A percentile compares a stretch with the other conserved stretches of the same genome.
Evolutionary conservation across 2,113 vertebrate species (phyloP).

Genomic region (Mystacornis crossleyi): DNA sequence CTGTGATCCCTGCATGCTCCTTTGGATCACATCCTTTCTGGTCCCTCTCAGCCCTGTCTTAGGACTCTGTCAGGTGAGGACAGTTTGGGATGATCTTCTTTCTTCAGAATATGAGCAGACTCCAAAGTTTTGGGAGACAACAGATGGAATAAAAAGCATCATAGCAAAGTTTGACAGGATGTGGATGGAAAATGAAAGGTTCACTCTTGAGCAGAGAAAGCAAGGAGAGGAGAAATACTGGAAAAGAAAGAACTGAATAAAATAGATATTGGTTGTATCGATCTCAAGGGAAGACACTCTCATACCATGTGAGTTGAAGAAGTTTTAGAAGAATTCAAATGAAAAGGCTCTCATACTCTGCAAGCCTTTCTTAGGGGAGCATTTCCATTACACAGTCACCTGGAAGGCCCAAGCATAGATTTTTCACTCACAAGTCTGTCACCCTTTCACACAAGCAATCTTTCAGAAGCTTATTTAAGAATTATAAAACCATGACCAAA

Average conservation of each 20-base stretch:
- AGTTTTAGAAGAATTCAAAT: not conserved
- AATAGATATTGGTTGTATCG: not conserved
- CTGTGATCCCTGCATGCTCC: rapidly evolving
- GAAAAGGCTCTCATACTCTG: not conserved
- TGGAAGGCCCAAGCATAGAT: not conserved
- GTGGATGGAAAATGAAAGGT: not conserved
- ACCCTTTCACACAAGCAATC: not conserved
- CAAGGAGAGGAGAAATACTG: not conserved
- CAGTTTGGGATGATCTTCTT: not conserved
- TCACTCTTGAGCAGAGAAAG: not conserved
- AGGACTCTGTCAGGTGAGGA: not conserved
- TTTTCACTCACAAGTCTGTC: not conserved
- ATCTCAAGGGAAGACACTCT: not conserved
- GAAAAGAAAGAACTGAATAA: not conserved
- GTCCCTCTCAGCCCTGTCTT: not conserved
- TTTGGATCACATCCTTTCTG: rapidly evolving
- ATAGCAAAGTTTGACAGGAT: not conserved
- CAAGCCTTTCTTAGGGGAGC: not conserved
- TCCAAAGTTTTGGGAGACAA: not conserved
- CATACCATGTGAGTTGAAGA: not conserved
- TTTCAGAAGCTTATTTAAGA: not conserved
- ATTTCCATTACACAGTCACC: not conserved
- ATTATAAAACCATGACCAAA: not conserved
- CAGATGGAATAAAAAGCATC: not conserved
- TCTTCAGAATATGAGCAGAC: not conserved